A percentile compares a stretch with the other conserved stretches of the same genome.
phyloP scores from a whole-genome alignment of 2,888 invertebrate species.

The Alloplasta piceator region DNA sequence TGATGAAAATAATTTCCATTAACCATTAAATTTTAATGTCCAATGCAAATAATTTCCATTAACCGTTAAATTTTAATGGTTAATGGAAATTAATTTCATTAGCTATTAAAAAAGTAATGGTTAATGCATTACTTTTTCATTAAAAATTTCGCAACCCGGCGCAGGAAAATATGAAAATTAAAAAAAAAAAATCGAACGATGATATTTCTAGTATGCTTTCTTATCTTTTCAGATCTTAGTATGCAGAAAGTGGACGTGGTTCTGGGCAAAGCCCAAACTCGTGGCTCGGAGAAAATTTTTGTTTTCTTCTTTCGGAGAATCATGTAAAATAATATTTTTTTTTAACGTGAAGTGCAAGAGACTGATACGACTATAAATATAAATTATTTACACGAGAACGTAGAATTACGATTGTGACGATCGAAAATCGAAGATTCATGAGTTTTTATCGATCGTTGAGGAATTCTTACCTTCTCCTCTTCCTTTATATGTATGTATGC shows the following conservation, averaged over 20 bases:
- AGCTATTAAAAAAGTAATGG: too few relatives aligned
- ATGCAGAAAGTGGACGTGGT: conserved; percentile 21
- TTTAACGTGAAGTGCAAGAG: conserved; percentile 58
- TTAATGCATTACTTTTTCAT: too few relatives aligned
- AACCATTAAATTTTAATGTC: too few relatives aligned
- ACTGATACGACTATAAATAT: conserved; percentile 65
- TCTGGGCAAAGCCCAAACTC: conserved; percentile 13
- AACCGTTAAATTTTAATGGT: too few relatives aligned
- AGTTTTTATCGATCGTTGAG: conserved; percentile 44
- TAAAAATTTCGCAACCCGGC: too few relatives aligned
- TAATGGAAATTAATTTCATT: too few relatives aligned
- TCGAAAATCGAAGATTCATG: conserved; percentile 3
- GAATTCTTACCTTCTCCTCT: conserved; percentile 17
- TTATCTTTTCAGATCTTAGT: conserved; percentile 30
- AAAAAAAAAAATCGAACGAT: too few relatives aligned
- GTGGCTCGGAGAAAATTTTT: conserved; percentile 16
- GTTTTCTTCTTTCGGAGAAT: conserved; percentile 15
- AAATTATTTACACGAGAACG: conserved; percentile 59
- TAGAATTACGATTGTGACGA: conserved; percentile 27
- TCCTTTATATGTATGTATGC: not conserved
- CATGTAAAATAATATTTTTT: conserved; percentile 64
- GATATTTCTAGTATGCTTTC: not conserved
- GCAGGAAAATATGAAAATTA: too few relatives aligned
- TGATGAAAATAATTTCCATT: too few relatives aligned
- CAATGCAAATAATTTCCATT: too few relatives aligned